Base-by-base conservation (phyloP, 2,113 vertebrate species). In the Elephas maximus region DNA sequence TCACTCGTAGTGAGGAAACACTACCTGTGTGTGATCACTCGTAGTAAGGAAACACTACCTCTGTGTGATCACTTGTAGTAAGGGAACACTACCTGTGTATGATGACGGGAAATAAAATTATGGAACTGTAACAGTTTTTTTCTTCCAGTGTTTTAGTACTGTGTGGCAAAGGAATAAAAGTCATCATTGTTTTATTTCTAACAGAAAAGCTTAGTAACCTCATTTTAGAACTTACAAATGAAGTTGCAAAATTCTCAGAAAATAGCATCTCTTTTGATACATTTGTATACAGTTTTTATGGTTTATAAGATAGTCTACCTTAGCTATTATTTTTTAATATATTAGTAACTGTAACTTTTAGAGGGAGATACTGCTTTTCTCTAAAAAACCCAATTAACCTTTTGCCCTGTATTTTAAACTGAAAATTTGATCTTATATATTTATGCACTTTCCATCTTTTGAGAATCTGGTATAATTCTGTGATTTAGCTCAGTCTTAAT, bases 401-500 rank as follows among this genome's bases (percentile, higher is more conserved):
- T 63, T 80, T 92, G 26, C 5, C 5, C 1, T 53, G n/a, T 57
- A 15, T 90, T 96, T 95, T 85, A 88, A 71, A 62, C 14, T 88
- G 88, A 91, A 84, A 73, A 44, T 90, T 71, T 92, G 92, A 82
- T 77, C 6, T 14, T 84, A 0, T 26, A 21, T 48, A 28, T 41
- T 6, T 33, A 41, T 48, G 18, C 9, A 93, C 12, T 74, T 92
- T 48, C 90, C 37, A 37, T 88, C 74, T 82, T 53, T 77, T 77
- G 65, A 94, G 28, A 53, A 73, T 37, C 79, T 74, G 33, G 8
- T 51, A 4, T 60, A 20, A 71, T 33, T 80, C 8, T 90, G 17
- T 96, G n/a, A 60, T 76, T 93, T 78, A 83, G 18, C 44, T 62
- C 10, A 41, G 57, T 76, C 33, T 93, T 92, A 23, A 53, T 69